These are phyloP conservation scores for Drosophila sechellia DNA, from an alignment of 1,140 invertebrate genomes.

Conservation along the genomic window DNA sequence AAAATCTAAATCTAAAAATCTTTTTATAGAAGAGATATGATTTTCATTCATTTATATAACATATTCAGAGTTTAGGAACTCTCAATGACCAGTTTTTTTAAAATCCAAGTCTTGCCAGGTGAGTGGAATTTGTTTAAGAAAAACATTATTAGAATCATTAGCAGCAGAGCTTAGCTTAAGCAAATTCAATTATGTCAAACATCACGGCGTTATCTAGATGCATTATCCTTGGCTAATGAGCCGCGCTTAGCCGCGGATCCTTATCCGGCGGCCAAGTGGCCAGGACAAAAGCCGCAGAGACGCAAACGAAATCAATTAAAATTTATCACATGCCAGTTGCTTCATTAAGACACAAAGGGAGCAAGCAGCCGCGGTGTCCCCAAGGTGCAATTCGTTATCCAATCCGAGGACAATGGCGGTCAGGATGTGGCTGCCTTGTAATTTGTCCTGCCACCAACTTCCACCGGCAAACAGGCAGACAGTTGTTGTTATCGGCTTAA, in stretches of 20 bases:
- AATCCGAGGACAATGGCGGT: slow-evolving; percentile 70
- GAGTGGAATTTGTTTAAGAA: neutral
- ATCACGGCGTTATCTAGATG: slow-evolving; percentile 64
- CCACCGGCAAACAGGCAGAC: slow-evolving; percentile 4
- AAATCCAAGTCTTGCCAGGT: slow-evolving; percentile 6
- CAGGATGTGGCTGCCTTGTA: slow-evolving; percentile 76
- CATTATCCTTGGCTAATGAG: slow-evolving; percentile 75
- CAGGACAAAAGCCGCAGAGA: slow-evolving; percentile 24
- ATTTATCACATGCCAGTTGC: slow-evolving; percentile 71
- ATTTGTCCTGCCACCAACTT: slow-evolving; percentile 61
- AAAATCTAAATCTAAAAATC: no score
- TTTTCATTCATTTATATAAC: neutral
- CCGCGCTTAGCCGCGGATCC: slow-evolving; percentile 37
- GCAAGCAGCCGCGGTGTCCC: slow-evolving; percentile 42
- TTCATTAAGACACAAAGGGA: slow-evolving; percentile 68
- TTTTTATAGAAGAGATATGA: no score
- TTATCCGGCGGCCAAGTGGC: slow-evolving; percentile 44
- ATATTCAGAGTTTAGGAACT: neutral
- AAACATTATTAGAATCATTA: slow-evolving; percentile 42
- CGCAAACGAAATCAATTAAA: slow-evolving; percentile 79
- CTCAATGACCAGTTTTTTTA: neutral
- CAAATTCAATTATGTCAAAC: slow-evolving; percentile 78
- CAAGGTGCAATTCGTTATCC: slow-evolving; percentile 81
- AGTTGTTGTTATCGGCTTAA: slow-evolving; percentile 53
- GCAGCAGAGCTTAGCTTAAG: slow-evolving; percentile 3